phyloP scores from a whole-genome alignment of 2,888 invertebrate species.

The Phania funesta region DNA sequence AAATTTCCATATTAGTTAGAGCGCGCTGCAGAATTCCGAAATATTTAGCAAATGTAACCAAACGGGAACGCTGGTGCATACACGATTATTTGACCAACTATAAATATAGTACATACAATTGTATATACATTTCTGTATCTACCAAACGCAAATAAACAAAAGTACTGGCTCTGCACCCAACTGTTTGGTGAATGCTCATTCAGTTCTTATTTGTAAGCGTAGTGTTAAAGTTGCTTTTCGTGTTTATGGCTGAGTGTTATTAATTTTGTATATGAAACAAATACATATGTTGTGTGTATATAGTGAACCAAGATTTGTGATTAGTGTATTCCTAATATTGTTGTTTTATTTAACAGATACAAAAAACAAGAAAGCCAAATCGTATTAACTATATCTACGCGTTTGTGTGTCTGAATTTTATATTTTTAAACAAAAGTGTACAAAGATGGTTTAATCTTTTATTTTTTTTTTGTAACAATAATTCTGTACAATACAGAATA shows the following conservation, averaged over 20 bases:
- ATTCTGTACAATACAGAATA: background rate
- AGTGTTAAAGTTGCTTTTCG: constrained; percentile 60
- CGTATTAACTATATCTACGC: constrained; percentile 1
- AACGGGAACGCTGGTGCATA: background rate
- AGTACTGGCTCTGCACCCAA: constrained; percentile 65
- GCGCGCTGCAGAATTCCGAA: too few species aligned
- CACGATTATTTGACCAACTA: constrained; percentile 32
- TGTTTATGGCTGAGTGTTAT: constrained; percentile 10
- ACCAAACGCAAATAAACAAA: constrained; percentile 45
- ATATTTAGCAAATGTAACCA: background rate
- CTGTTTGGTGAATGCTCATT: constrained; percentile 57
- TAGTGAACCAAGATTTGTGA: background rate
- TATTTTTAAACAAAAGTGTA: constrained; percentile 46
- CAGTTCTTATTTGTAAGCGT: constrained; percentile 67
- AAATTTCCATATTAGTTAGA: too few species aligned
- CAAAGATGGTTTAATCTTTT: constrained; percentile 25
- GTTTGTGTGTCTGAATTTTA: background rate
- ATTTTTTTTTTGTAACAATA: background rate
- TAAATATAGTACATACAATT: background rate
- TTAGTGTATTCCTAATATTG: constrained; percentile 34
- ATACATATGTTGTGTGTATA: constrained; percentile 1
- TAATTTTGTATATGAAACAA: constrained; percentile 23
- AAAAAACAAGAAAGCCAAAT: constrained; percentile 32
- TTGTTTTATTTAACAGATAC: constrained; percentile 39
- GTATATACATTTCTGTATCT: constrained; percentile 53